phyloP scores from a whole-genome alignment of 2,797 vertebrate species.

The Philypnodon macrostomus region DNA sequence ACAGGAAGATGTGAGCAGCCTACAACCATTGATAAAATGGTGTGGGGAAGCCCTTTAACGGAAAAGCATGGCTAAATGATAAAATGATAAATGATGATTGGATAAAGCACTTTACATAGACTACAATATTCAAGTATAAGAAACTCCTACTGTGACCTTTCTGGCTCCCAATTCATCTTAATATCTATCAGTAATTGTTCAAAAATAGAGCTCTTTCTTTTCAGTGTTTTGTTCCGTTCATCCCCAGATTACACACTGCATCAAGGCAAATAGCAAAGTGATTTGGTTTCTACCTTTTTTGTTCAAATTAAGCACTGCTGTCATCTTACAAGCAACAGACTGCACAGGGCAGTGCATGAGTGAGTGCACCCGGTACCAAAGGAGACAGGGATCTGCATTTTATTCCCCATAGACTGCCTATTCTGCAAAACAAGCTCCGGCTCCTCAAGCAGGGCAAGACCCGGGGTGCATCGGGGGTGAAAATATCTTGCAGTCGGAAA shows the following conservation, averaged over 20 bases:
- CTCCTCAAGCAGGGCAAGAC: constrained; percentile 50
- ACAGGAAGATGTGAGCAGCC: no score
- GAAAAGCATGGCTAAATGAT: no score
- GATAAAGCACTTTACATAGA: no score
- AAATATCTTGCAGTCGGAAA: constrained; percentile 51
- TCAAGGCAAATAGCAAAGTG: constrained; percentile 30
- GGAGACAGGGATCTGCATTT: constrained; percentile 67
- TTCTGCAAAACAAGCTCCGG: constrained; percentile 42
- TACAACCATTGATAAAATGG: no score
- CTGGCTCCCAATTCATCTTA: constrained; percentile 4
- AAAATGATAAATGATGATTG: no score
- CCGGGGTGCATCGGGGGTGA: constrained; percentile 44
- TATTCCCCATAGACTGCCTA: constrained; percentile 52
- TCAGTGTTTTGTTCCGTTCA: no score
- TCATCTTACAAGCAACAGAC: constrained; percentile 49
- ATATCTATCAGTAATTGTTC: constrained; percentile 8
- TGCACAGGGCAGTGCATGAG: constrained; percentile 37
- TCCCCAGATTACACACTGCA: constrained; percentile 12
- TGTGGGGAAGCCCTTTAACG: no score
- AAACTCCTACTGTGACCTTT: no score
- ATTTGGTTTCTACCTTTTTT: constrained; percentile 55
- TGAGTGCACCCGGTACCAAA: constrained; percentile 43
- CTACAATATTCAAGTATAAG: no score
- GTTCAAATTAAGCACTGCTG: constrained; percentile 67
- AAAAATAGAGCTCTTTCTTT: constrained; percentile 4